phyloP scores from a whole-genome alignment of 2,888 invertebrate genomes.

The Syrphus vitripennis region DNA sequence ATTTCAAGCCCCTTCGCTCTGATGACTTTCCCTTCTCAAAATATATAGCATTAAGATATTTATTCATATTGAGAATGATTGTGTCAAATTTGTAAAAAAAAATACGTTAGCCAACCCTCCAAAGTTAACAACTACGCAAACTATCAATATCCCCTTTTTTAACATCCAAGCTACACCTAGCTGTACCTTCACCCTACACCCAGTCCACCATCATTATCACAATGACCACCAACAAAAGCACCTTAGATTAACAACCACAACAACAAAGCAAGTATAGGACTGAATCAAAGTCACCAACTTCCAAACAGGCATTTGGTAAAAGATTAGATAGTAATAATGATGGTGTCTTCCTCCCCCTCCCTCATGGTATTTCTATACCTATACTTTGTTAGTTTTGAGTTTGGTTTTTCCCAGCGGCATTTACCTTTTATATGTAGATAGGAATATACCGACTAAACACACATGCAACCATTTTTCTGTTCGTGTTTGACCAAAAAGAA shows the following conservation, averaged over 20 bases:
- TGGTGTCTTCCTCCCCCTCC: slow-evolving; percentile 69
- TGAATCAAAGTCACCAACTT: slow-evolving; percentile 64
- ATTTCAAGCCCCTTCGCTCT: neutral
- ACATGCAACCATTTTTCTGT: slow-evolving; percentile 33
- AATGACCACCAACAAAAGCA: slow-evolving; percentile 42
- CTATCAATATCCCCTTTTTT: slow-evolving; percentile 12
- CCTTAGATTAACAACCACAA: neutral
- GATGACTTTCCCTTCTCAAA: slow-evolving; percentile 29
- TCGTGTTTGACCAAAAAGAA: slow-evolving; percentile 31
- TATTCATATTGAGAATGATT: neutral
- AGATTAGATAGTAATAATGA: slow-evolving; percentile 74
- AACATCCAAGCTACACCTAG: neutral
- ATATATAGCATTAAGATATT: slow-evolving; percentile 25
- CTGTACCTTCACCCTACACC: neutral
- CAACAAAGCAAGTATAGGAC: neutral
- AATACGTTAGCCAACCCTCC: slow-evolving; percentile 32
- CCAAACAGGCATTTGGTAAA: slow-evolving; percentile 66
- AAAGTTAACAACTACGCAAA: neutral
- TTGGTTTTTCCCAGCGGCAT: slow-evolving; percentile 68
- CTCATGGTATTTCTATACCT: neutral
- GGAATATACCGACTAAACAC: too few species aligned
- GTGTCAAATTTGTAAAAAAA: slow-evolving; percentile 33
- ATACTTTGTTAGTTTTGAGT: slow-evolving; percentile 28
- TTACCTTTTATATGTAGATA: slow-evolving; percentile 62
- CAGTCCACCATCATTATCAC: slow-evolving; percentile 55